A percentile compares a stretch with the other conserved stretches of the same genome.
Evolutionary conservation across 2,797 vertebrate genomes (phyloP).

Genomic region (Micropoecilia bifurca): DNA sequence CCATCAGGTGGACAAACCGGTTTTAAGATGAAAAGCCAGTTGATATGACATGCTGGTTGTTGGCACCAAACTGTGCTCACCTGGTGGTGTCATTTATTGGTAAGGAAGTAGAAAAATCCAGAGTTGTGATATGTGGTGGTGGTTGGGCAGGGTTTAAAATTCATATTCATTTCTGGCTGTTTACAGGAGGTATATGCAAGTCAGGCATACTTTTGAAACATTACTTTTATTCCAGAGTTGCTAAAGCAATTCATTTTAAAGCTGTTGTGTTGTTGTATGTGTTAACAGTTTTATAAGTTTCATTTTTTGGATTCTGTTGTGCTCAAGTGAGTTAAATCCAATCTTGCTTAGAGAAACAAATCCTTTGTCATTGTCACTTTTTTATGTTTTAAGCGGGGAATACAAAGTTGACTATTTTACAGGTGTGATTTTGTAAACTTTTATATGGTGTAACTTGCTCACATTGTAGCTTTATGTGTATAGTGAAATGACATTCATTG

Average conservation of each 20-base stretch:
- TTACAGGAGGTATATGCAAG: slow-evolving; percentile 22
- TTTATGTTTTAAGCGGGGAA: neutral
- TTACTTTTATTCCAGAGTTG: slow-evolving; percentile 25
- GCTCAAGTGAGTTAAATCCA: slow-evolving; percentile 23
- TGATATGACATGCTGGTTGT: neutral
- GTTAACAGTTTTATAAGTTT: slow-evolving; percentile 11
- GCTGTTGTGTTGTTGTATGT: slow-evolving; percentile 13
- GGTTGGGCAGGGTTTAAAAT: neutral
- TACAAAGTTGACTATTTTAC: slow-evolving; percentile 35
- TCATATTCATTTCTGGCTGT: slow-evolving; percentile 24
- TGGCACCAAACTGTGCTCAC: neutral
- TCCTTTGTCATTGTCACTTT: neutral
- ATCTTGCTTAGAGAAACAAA: slow-evolving; percentile 6
- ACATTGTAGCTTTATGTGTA: slow-evolving; percentile 42
- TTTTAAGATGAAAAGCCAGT: slow-evolving; percentile 7
- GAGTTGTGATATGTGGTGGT: slow-evolving; percentile 1
- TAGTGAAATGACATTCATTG: slow-evolving; percentile 24
- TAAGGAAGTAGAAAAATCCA: neutral
- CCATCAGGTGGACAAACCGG: slow-evolving; percentile 30
- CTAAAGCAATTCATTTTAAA: slow-evolving; percentile 18
- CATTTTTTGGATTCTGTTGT: slow-evolving; percentile 25
- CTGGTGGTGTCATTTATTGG: neutral
- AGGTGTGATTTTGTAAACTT: slow-evolving; percentile 54
- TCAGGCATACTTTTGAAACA: slow-evolving; percentile 29
- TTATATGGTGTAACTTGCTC: slow-evolving; percentile 51